Evolutionary conservation across 2,888 invertebrate species (phyloP), one percentile per base, ranked within the genome.

Genomic region (Aporophyla nigra): DNA sequence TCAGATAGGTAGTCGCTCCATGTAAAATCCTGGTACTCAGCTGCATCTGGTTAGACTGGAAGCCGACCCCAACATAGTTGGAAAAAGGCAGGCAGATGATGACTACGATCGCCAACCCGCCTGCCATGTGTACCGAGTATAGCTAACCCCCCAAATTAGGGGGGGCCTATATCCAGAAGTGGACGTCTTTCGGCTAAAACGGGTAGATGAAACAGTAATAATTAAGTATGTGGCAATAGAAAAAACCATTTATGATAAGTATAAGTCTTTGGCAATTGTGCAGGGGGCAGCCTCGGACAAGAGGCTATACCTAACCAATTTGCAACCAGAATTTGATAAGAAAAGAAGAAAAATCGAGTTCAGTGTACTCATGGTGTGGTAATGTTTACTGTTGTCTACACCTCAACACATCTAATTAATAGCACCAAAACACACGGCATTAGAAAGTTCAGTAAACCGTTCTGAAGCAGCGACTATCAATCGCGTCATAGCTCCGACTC

Each of bases 401-500:
- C n/a, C 61, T 69, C 33, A 62, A 24, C 27, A 16, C 68, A 54
- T 19, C 71, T 79, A 69, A 84, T 83, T 83, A 68, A 71, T 74
- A 79, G 61, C 51, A 65, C 43, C 69, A 63, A 56, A 74, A 78
- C 66, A 82, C 67, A 56, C 40, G 65, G 69, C n/a, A 65, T 80
- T 67, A 56, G 67, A 63, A 83, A 72, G 58, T 80, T 63, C 66
- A 21, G 6, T 27, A 56, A 56, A 66, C 53, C 43, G 33, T 67
- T 62, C 46, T 70, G 49, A 58, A 71, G 51, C 78, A 65, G 65
- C 74, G 65, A 85, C 84, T 84, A 84, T 84, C 85, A 84, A 85
- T 84, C 82, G 84, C 63, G 71, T 69, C 74, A 54, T 85, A 82
- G 80, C 82, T 87, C 84, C 82, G 76, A 67, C 85, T 59, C 73